Evolutionary conservation across 2,888 invertebrate species (phyloP).

Genomic region (Sceliomorpha sp.): DNA sequence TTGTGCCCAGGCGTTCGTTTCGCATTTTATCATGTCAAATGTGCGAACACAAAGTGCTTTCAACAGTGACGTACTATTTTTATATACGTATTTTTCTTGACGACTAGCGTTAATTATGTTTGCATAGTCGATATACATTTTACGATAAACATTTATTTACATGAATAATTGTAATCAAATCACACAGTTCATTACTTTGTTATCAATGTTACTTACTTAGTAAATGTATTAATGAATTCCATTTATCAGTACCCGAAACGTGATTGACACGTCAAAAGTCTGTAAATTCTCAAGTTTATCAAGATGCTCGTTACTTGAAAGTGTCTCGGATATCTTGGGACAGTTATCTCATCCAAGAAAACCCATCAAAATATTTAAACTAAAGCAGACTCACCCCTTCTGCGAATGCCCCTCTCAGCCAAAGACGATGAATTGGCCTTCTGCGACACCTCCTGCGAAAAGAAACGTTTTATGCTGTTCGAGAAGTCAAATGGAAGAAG

Average conservation of each 20-base stretch:
- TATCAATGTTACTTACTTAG: too few species aligned
- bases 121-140: too few species aligned
- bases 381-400: neutral
- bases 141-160: too few species aligned
- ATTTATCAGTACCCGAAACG: constrained; percentile 2
- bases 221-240: neutral
- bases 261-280: neutral
- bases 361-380: neutral
- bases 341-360: neutral
- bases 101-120: too few species aligned
- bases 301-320: neutral
- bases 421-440: neutral
- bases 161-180: too few species aligned
- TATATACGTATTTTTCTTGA: neutral
- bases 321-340: neutral
- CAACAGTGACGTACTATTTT: constrained; percentile 18
- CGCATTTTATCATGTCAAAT: constrained; percentile 24
- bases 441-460: neutral
- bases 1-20: constrained; percentile 31
- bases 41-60: constrained; percentile 10
- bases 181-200: too few species aligned
- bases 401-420: neutral
- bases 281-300: neutral
- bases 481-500: neutral
- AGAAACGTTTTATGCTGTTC: neutral